phyloP scores from a whole-genome alignment of 2,797 vertebrate genomes.

The Phrynocephalus guinanensis region DNA sequence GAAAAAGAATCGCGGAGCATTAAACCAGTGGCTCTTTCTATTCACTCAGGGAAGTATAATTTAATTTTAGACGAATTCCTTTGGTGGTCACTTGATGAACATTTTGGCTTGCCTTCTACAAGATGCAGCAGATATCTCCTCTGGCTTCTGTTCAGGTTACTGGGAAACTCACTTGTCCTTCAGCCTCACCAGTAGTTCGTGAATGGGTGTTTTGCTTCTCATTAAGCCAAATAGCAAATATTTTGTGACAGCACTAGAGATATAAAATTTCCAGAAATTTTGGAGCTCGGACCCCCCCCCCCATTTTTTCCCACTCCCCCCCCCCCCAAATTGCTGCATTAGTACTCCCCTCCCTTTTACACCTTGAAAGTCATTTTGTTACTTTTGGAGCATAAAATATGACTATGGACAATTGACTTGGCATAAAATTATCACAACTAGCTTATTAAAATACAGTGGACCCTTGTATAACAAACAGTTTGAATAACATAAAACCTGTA shows the following conservation, averaged over 20 bases:
- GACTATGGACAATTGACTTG: too few relatives aligned
- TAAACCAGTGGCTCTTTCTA: not conserved
- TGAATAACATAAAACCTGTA: too few relatives aligned
- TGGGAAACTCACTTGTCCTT: not conserved
- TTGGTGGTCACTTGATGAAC: not conserved
- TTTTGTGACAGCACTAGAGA: not conserved
- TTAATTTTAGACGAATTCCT: not conserved
- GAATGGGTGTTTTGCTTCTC: not conserved
- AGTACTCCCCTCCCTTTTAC: too few relatives aligned
- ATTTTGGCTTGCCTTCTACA: not conserved
- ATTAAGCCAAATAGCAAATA: not conserved
- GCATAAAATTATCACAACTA: too few relatives aligned
- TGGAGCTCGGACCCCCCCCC: too few relatives aligned
- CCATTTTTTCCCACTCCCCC: too few relatives aligned
- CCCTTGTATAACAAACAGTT: too few relatives aligned
- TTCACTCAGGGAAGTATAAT: not conserved
- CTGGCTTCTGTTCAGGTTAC: not conserved
- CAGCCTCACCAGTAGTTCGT: not conserved
- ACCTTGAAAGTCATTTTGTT: too few relatives aligned
- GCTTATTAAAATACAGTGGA: too few relatives aligned
- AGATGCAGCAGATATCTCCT: not conserved
- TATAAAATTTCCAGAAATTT: not conserved
- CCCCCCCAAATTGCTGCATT: too few relatives aligned
- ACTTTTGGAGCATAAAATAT: too few relatives aligned
- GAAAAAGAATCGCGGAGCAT: not conserved